Conservation (phyloP, 92 coral and sea anemone genomes). For the Zoanthus sociatus region DNA sequence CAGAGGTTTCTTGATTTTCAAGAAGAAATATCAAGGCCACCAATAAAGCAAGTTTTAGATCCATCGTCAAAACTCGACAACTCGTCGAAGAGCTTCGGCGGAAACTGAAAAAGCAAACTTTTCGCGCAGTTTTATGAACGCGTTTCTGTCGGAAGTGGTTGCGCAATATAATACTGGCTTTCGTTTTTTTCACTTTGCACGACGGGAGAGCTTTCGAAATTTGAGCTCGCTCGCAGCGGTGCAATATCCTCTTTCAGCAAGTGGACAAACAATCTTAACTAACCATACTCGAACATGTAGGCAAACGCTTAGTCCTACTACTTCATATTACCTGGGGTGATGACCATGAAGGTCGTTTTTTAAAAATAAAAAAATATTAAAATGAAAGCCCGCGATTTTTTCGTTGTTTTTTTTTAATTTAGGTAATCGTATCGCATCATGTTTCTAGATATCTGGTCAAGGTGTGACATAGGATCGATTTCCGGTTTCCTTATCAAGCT, state of each 20-base stretch:
- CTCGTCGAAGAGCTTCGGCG: neutral
- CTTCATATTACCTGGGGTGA: too few relatives aligned
- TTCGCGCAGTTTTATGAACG: conserved; percentile 7
- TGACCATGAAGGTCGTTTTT: too few relatives aligned
- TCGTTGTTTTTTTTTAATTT: neutral
- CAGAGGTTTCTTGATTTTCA: conserved; percentile 13
- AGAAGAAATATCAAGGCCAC: conserved; percentile 33
- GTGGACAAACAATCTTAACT: neutral
- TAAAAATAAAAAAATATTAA: neutral
- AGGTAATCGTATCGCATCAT: neutral
- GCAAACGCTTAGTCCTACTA: too few relatives aligned
- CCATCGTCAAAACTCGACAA: conserved; percentile 6
- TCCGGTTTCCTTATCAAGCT: neutral
- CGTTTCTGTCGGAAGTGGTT: conserved; percentile 34
- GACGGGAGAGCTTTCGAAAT: conserved; percentile 1
- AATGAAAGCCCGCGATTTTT: neutral
- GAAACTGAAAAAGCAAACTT: conserved; percentile 18
- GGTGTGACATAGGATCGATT: conserved; percentile 27
- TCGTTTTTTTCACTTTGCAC: neutral
- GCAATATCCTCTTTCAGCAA: conserved; percentile 3
- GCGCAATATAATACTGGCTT: conserved; percentile 31
- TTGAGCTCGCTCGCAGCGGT: neutral
- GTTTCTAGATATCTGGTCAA: neutral
- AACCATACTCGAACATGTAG: too few relatives aligned
- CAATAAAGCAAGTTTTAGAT: conserved; percentile 21